These are phyloP conservation scores for Recurvirostra avosetta DNA, from an alignment of 2,113 vertebrate species.

Conservation along the genomic window DNA sequence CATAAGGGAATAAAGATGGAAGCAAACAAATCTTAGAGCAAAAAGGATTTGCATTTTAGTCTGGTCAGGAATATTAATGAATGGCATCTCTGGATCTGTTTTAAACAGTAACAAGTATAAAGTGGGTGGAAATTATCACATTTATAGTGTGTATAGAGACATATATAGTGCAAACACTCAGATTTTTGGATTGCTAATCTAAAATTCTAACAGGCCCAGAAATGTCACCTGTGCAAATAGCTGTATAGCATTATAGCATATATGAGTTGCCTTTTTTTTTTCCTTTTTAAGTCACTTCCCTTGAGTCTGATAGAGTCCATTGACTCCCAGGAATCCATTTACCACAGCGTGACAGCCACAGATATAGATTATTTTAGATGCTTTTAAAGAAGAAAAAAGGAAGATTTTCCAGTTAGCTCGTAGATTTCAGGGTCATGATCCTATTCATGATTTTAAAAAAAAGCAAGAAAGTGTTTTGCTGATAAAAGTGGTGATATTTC, in stretches of 20 bases:
- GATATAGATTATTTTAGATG: conserved; percentile 13
- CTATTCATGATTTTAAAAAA: neutral
- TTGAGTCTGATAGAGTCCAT: neutral
- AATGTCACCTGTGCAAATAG: neutral
- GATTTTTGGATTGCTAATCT: neutral
- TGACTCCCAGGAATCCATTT: conserved; percentile 18
- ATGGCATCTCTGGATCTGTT: neutral
- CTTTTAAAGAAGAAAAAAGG: neutral
- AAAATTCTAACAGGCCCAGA: neutral
- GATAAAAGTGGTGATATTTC: conserved; percentile 14
- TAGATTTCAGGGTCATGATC: neutral
- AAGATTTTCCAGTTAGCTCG: neutral
- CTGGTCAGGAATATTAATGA: neutral
- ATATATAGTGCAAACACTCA: neutral
- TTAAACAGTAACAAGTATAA: neutral
- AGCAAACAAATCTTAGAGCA: neutral
- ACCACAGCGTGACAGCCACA: neutral
- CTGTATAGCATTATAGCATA: neutral
- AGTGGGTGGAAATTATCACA: neutral
- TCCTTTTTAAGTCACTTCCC: neutral
- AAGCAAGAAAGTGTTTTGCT: conserved; percentile 3
- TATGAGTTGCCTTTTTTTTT: neutral
- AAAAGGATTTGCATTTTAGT: neutral
- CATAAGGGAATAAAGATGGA: neutral
- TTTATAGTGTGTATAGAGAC: neutral